Percentiles rank a stretch among this genome's conserved stretches.
These are phyloP conservation scores for Acridotheres tristis DNA, from an alignment of 2,797 vertebrate genomes.

Conservation along the genomic window DNA sequence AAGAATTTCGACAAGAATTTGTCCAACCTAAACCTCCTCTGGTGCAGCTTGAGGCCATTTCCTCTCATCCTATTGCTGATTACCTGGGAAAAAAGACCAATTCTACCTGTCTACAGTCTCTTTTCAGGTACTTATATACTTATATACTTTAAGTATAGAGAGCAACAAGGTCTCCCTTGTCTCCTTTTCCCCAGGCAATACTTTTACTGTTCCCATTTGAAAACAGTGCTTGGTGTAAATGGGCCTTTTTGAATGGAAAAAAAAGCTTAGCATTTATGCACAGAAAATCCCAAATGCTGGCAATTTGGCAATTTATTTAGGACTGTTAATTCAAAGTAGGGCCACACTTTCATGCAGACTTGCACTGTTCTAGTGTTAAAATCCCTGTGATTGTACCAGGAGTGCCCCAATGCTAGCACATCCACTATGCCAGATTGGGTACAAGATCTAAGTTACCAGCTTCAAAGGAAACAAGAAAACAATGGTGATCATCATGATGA, in stretches of 20 bases:
- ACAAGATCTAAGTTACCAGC: background rate
- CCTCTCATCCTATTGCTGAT: background rate
- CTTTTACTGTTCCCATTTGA: background rate
- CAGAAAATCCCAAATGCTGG: background rate
- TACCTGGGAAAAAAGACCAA: background rate
- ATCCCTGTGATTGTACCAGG: background rate
- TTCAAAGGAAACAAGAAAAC: background rate
- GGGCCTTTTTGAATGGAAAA: background rate
- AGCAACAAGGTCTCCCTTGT: background rate
- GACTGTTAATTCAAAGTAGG: background rate
- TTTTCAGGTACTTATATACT: background rate
- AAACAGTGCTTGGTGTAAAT: background rate
- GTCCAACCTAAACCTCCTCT: background rate
- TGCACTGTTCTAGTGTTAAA: background rate
- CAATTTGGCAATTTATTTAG: background rate
- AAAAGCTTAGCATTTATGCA: background rate
- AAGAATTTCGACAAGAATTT: background rate
- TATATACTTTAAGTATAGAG: background rate
- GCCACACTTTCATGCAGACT: background rate
- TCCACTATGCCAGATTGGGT: accelerated
- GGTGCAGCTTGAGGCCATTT: background rate
- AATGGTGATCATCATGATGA: background rate
- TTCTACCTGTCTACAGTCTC: background rate
- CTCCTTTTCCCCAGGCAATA: background rate
- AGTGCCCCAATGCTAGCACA: background rate